Evolutionary conservation across 2,888 invertebrate genomes (phyloP), one percentile per base, ranked within the genome.

Genomic region (Cacoxenus indagator): DNA sequence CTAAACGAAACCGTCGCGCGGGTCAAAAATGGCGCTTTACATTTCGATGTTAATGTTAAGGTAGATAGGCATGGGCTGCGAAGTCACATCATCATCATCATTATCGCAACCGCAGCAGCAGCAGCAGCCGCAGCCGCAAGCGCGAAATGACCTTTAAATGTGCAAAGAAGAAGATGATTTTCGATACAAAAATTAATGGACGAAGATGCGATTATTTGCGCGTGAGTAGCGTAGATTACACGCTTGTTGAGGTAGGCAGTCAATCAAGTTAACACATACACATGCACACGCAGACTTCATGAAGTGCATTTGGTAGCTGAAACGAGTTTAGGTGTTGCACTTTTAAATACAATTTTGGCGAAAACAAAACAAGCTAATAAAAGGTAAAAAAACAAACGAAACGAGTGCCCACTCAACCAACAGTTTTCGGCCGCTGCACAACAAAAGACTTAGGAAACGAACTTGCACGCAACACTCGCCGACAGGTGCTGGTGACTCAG

Each of bases 21-120:
- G 73, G 55, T 73, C 73, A 72, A 75, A n/a, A 71, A 73, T 73
- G 72, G 24, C 45, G 43, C 45, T 62, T 62, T n/a, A 62, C 4
- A 43, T 82, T 78, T 79, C 78, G 81, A 83, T 78, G 84, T 82
- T 83, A 86, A 85, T 86, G 86, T 86, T 86, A 86, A 86, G 87
- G 86, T 86, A 86, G 87, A 83, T 76, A 46, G 37, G n/a, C n/a
- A n/a, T n/a, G n/a, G n/a, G n/a, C n/a, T n/a, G n/a, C n/a, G n/a
- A n/a, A n/a, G n/a, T n/a, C n/a, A n/a, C 14, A 45, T 22, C 46
- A 65, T 31, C 66, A 59, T 27, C 59, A 29, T 29, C 59, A 61
- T 11, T 31, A 54, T 14, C 62, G 43, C 26, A 37, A 24, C 8
- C 29, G 27, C 59, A 46, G 45, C 62, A 70, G 51, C 57, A 17